Conservation (phyloP, 1,140 invertebrate genomes). For the Acromyrmex charruanus region DNA sequence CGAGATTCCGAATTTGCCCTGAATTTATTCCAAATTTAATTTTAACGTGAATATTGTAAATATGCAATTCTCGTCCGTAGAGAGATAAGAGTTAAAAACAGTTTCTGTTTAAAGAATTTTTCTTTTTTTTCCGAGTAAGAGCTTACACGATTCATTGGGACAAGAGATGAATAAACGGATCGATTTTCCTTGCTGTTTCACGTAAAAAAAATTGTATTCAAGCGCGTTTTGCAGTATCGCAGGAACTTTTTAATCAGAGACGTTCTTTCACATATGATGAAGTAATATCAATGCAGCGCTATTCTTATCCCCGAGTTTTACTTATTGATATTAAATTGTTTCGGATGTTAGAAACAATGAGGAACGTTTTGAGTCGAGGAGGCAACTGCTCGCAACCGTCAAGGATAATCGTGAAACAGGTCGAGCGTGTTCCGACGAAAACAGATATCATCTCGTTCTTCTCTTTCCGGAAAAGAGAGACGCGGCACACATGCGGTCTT, state of each 20-base stretch:
- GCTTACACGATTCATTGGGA: conserved; percentile 32
- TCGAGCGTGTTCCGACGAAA: conserved; percentile 47
- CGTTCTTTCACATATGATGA: neutral
- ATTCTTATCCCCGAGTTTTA: neutral
- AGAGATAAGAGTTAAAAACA: neutral
- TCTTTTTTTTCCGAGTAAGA: neutral
- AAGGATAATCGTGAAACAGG: conserved; percentile 50
- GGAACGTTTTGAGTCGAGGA: conserved; percentile 6
- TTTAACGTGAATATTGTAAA: too few relatives aligned
- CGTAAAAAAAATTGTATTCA: neutral
- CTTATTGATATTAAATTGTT: conserved; percentile 38
- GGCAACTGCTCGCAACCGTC: conserved; percentile 29
- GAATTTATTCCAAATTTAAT: too few relatives aligned
- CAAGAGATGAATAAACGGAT: neutral
- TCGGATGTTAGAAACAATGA: neutral
- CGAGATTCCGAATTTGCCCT: too few relatives aligned
- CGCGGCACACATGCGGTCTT: conserved; percentile 3
- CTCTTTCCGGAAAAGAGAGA: conserved; percentile 4
- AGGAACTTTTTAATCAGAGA: conserved; percentile 20
- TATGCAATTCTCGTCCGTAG: too few relatives aligned
- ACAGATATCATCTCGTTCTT: conserved; percentile 22
- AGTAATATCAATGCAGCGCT: conserved; percentile 8
- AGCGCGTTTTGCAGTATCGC: neutral
- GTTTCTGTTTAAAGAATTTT: neutral
- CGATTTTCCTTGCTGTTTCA: conserved; percentile 5